A percentile compares a stretch with the other conserved stretches of the same genome.
Evolutionary conservation across 1,140 invertebrate species (phyloP).

Genomic region (Leptonema lineaticorne): DNA sequence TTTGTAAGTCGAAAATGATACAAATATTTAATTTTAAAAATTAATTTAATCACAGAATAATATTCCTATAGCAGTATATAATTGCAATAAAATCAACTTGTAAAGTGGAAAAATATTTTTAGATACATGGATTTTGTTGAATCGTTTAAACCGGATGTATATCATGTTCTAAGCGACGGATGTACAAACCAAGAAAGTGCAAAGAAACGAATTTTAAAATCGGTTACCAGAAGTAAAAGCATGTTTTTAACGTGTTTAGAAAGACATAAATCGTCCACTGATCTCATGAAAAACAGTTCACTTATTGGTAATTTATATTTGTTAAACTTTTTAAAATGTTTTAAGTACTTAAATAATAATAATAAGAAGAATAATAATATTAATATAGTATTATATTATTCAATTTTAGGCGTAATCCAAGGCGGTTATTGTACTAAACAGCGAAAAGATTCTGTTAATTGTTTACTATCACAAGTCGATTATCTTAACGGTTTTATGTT

Average conservation of each 20-base stretch:
- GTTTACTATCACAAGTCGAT: conserved; percentile 55
- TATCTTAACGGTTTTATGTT: conserved; percentile 67
- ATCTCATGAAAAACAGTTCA: conserved; percentile 34
- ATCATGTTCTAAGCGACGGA: conserved; percentile 66
- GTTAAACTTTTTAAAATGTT: neutral
- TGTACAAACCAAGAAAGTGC: conserved; percentile 63
- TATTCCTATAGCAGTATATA: too few species aligned
- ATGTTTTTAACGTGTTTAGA: conserved; percentile 61
- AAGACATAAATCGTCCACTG: conserved; percentile 54
- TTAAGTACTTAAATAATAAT: neutral
- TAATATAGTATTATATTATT: conserved; percentile 16
- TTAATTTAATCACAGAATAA: too few species aligned
- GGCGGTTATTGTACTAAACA: conserved; percentile 67
- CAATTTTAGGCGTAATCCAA: conserved; percentile 67
- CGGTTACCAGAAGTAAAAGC: conserved; percentile 57
- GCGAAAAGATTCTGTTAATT: conserved; percentile 59
- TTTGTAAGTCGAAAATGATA: conserved; percentile 36
- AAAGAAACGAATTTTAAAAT: conserved; percentile 59
- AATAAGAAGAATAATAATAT: neutral
- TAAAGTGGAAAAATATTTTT: too few species aligned
- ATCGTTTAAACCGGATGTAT: conserved; percentile 66
- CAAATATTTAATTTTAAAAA: neutral
- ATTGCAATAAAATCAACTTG: too few species aligned
- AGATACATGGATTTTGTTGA: conserved; percentile 67
- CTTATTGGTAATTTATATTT: conserved; percentile 34